Evolutionary conservation across 2,888 invertebrate species (phyloP), one percentile per base, ranked within the genome.

Genomic region (Adineta ricciae): DNA sequence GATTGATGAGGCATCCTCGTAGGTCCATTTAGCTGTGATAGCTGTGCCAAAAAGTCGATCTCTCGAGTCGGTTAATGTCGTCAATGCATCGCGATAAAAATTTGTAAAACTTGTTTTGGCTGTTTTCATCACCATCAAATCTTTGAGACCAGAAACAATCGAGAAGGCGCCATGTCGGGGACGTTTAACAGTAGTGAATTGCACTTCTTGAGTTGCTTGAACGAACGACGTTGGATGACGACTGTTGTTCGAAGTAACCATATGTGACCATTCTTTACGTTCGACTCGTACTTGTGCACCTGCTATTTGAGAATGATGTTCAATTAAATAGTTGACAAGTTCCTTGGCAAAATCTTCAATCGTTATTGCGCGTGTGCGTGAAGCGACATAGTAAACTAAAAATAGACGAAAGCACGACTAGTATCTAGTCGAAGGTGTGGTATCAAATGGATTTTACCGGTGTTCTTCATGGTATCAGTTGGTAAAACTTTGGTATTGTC

Each of bases 401-500:
- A 8, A 46, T 46, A 46, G 5, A 5, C 32, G 4, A 50, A 50
- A 19, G 24, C 5, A 46, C n/a, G n/a, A n/a, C n/a, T n/a, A n/a
- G n/a, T n/a, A n/a, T n/a, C n/a, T n/a, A n/a, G n/a, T n/a, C n/a
- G n/a, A n/a, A n/a, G n/a, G n/a, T n/a, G n/a, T n/a, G n/a, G n/a
- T n/a, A n/a, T n/a, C n/a, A n/a, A n/a, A n/a, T n/a, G n/a, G n/a
- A n/a, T n/a, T 46, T 46, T 64, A 64, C 64, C 64, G 1, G 64
- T 64, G 89, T 95, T 95, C 91, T 94, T 94, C 89, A 94, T 94
- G 0, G 94, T 93, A 88, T 94, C 94, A 0, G 94, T 94, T 21
- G 94, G 94, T 32, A 95, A 93, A 86, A 95, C 93, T 88, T 94
- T 94, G 84, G 93, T 92, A 89, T 95, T 95, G 90, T 94, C 94